phyloP scores from a whole-genome alignment of 2,888 invertebrate species.

The Limenitis camilla region DNA sequence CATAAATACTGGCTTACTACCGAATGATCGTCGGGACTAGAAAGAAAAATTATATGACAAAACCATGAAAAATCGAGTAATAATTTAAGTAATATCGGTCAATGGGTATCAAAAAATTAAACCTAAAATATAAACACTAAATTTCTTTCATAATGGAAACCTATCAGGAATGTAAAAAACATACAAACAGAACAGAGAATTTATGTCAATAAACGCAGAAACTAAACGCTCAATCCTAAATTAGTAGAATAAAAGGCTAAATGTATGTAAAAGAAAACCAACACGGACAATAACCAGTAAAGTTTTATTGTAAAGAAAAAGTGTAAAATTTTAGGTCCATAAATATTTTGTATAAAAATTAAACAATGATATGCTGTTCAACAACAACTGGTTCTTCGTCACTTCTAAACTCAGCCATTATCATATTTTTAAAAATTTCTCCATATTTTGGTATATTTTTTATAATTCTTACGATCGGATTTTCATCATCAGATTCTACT shows the following conservation, averaged over 20 bases:
- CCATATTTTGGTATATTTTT: constrained; percentile 46
- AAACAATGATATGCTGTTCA: not conserved
- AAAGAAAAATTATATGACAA: constrained; percentile 25
- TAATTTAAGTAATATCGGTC: too few relatives aligned
- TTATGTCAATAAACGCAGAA: too few relatives aligned
- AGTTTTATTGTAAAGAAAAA: too few relatives aligned
- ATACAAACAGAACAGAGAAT: too few relatives aligned
- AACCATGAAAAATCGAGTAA: not conserved
- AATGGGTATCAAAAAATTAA: too few relatives aligned
- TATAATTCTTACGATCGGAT: constrained; percentile 38
- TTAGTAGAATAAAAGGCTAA: too few relatives aligned
- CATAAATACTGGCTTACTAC: constrained; percentile 21
- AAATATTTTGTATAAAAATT: not conserved
- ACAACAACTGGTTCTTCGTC: constrained; percentile 38
- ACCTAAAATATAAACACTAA: too few relatives aligned
- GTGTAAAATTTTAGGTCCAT: too few relatives aligned
- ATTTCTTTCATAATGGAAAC: too few relatives aligned
- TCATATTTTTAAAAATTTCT: constrained; percentile 38
- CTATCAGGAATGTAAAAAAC: not conserved
- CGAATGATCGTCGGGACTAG: constrained; percentile 36
- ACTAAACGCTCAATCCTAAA: too few relatives aligned
- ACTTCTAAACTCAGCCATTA: constrained; percentile 32
- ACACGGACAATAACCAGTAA: too few relatives aligned
- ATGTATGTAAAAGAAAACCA: too few relatives aligned
- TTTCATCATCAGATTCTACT: constrained; percentile 23